These are phyloP conservation scores for Cassiopea andromeda DNA, from an alignment of 30 jellyfish, hydroid and myxozoan species.

Conservation along the genomic window DNA sequence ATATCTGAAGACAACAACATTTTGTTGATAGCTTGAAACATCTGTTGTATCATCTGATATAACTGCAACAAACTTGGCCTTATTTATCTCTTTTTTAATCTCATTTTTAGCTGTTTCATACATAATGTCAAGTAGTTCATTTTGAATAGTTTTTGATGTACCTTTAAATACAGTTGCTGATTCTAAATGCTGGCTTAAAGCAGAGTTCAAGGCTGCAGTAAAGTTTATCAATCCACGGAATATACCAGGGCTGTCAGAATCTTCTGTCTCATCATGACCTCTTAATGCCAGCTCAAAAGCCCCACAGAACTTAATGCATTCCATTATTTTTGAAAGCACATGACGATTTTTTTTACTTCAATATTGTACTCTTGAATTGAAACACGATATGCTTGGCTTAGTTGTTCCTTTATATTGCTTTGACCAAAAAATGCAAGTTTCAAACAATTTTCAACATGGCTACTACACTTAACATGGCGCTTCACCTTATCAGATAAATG, in stretches of 20 bases:
- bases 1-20: no score
- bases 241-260: slow-evolving; percentile 68
- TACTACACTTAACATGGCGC: slow-evolving; percentile 22
- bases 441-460: slow-evolving; percentile 49
- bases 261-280: slow-evolving; percentile 65
- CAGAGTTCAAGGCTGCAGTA: slow-evolving; percentile 57
- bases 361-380: slow-evolving; percentile 47
- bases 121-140: slow-evolving; percentile 65
- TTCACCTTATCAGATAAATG: slow-evolving; percentile 58
- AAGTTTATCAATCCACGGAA: slow-evolving; percentile 48
- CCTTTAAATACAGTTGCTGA: slow-evolving; percentile 57
- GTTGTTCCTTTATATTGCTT: slow-evolving; percentile 27
- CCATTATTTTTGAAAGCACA: slow-evolving; percentile 55
- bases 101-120: background rate
- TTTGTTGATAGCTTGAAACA: no score
- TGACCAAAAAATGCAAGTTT: slow-evolving; percentile 59
- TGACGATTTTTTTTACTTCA: no score
- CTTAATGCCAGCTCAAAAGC: slow-evolving; percentile 64
- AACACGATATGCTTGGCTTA: slow-evolving; percentile 44
- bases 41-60: slow-evolving; percentile 75
- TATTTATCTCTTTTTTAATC: slow-evolving; percentile 31
- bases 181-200: slow-evolving; percentile 27
- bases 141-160: slow-evolving; percentile 61
- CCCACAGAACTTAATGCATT: slow-evolving; percentile 62
- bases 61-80: slow-evolving; percentile 46